Evolutionary conservation across 2,113 vertebrate species (phyloP).

Genomic region (Crypturellus undulatus): DNA sequence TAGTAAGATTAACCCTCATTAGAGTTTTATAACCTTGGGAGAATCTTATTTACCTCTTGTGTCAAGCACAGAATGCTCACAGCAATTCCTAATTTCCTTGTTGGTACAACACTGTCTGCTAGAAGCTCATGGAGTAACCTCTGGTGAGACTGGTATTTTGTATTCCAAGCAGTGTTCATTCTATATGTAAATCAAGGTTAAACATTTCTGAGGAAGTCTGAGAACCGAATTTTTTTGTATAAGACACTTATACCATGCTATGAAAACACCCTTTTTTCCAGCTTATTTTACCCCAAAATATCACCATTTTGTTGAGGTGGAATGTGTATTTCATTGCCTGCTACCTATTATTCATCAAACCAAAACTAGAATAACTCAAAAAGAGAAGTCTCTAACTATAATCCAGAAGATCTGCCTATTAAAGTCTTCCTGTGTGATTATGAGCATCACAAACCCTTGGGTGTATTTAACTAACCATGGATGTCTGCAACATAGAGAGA

Average conservation of each 20-base stretch:
- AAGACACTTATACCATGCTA: neutral
- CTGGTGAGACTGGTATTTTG: neutral
- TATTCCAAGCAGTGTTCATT: neutral
- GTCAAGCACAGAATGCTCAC: neutral
- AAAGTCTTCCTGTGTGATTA: neutral
- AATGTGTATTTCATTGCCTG: neutral
- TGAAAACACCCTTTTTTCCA: neutral
- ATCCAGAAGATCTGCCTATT: neutral
- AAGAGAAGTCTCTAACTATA: neutral
- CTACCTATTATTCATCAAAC: neutral
- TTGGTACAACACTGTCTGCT: neutral
- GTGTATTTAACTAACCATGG: conserved; percentile 14
- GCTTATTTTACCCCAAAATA: neutral
- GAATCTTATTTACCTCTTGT: neutral
- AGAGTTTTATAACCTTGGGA: neutral
- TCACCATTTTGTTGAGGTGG: neutral
- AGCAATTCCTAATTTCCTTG: neutral
- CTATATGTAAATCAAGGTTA: neutral
- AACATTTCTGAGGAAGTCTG: neutral
- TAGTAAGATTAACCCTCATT: neutral
- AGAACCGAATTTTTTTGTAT: neutral
- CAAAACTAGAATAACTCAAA: neutral
- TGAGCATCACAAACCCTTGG: neutral
- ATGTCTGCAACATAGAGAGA: neutral
- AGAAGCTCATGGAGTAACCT: neutral